Evolutionary conservation across 2,888 invertebrate species (phyloP).

Genomic region (Heterodera filipjevi): DNA sequence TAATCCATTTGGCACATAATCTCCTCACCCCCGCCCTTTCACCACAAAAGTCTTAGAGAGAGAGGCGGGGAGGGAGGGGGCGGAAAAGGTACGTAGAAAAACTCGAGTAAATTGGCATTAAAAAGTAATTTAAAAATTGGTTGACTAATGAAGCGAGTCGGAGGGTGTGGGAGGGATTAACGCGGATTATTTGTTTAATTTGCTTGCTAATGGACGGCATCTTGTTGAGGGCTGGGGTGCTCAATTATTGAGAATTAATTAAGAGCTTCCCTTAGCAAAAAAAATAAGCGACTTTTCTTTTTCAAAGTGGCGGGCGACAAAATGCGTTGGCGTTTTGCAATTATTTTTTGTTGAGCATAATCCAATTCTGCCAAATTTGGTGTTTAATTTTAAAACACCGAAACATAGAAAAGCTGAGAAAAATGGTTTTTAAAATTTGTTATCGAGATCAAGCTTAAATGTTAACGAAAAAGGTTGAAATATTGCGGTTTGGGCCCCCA

Average conservation of each 20-base stretch:
- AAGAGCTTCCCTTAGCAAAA: neutral
- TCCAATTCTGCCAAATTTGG: neutral
- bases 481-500: no score
- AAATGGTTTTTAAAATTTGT: no score
- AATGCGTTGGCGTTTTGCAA: slow-evolving; percentile 19
- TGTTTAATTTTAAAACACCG: slow-evolving; percentile 24
- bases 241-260: neutral
- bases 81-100: neutral
- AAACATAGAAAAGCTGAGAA: no score
- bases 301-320: neutral
- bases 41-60: neutral
- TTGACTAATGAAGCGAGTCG: neutral
- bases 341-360: neutral
- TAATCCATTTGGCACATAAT: neutral
- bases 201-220: neutral
- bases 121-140: neutral
- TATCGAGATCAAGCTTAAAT: no score
- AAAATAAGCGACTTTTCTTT: neutral
- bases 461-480: no score
- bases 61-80: neutral
- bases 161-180: neutral
- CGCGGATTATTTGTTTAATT: neutral
- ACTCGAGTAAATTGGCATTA: neutral
- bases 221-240: neutral
- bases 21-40: neutral